Percentiles rank a stretch among this genome's conserved stretches.
phyloP scores from a whole-genome alignment of 1,140 invertebrate species.

The Amphibalanus amphitrite region DNA sequence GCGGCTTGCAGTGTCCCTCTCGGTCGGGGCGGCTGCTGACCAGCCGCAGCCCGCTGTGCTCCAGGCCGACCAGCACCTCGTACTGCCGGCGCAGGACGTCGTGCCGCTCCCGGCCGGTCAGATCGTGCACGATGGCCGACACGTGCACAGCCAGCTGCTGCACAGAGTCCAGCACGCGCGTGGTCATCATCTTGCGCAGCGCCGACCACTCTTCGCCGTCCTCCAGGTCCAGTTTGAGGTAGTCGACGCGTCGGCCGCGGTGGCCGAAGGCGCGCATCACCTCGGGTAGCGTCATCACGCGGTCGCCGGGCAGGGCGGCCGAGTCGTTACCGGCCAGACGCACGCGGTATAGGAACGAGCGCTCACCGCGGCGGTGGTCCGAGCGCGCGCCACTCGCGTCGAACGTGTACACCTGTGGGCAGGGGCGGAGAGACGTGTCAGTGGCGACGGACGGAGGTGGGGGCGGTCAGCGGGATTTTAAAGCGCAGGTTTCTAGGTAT shows the following conservation, averaged over 20 bases:
- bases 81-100: neutral
- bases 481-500: too few species aligned
- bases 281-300: neutral
- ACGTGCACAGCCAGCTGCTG: neutral
- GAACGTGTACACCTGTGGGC: neutral
- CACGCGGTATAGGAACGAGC: neutral
- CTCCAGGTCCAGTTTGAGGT: neutral
- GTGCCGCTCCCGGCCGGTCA: neutral
- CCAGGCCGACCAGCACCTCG: neutral
- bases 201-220: neutral
- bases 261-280: neutral
- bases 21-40: neutral
- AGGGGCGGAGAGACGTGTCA: neutral
- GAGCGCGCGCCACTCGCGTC: neutral
- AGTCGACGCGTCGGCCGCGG: neutral
- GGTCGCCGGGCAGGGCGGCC: slow-evolving; percentile 1
- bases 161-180: neutral
- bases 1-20: neutral
- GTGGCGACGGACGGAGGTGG: neutral
- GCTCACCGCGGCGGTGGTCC: neutral
- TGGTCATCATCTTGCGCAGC: neutral
- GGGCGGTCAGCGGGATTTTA: too few species aligned
- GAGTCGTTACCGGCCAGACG: slow-evolving; percentile 3
- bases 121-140: neutral
- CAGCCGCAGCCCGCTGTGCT: neutral